phyloP scores from a whole-genome alignment of 2,888 invertebrate species.

The Sinhomidia bicolor region DNA sequence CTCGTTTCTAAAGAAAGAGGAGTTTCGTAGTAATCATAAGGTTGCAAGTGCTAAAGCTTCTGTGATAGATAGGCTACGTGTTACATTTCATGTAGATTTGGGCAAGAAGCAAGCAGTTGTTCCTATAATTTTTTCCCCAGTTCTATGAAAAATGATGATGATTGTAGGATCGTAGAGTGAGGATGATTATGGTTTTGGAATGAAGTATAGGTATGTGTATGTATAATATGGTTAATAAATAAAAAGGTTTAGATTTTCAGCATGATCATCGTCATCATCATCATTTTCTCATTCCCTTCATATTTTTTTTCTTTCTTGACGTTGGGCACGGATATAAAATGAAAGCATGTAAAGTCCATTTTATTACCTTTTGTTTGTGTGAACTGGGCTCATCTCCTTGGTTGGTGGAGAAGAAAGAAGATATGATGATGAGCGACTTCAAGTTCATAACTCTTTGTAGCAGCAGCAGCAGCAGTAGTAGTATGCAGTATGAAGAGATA shows the following conservation, averaged over 20 bases:
- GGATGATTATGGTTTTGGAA: slow-evolving; percentile 55
- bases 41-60: slow-evolving; percentile 33
- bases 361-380: slow-evolving; percentile 55
- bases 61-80: slow-evolving; percentile 45
- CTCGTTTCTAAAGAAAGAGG: not conserved
- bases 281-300: slow-evolving; percentile 25
- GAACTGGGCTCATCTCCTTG: slow-evolving; percentile 29
- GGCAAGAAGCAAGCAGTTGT: not conserved
- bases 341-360: not conserved
- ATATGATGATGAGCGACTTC: not conserved
- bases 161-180: not conserved
- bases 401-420: slow-evolving; percentile 36
- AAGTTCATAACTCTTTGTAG: not conserved
- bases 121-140: not conserved
- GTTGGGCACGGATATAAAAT: slow-evolving; percentile 56
- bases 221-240: slow-evolving; percentile 44
- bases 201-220: too few species aligned
- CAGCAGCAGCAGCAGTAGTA: not conserved
- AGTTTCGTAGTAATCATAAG: not conserved
- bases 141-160: slow-evolving; percentile 43
- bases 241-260: slow-evolving; percentile 19
- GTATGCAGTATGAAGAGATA: slow-evolving; percentile 58
- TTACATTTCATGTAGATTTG: slow-evolving; percentile 36
- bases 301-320: slow-evolving; percentile 28
- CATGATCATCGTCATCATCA: slow-evolving; percentile 1